Evolutionary conservation across 1,140 invertebrate species (phyloP), one percentile per base, ranked within the genome.

Genomic region (Drosophila oshimai): DNA sequence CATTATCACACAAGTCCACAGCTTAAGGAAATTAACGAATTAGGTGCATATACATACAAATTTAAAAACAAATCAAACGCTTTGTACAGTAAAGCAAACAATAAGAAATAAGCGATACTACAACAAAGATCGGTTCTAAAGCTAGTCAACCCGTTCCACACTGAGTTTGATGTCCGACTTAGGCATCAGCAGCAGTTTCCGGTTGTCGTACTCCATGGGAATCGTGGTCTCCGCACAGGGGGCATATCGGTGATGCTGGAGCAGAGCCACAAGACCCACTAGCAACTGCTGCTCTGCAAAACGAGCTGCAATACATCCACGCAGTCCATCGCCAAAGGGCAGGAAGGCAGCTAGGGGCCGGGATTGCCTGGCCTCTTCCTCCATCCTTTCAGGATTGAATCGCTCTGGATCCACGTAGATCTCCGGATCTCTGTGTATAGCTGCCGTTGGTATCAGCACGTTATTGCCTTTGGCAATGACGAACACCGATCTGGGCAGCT

Each of bases 311-410:
- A 88, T 55, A 70, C 91, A 91, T n/a, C 75, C 81, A 0, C 90
- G 74, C 10, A 90, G 51, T 0, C 90, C 90, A 7, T 71, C 70
- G 10, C 95, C 95, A 87, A 96, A 96, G 1, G 95, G 93, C 36
- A 96, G 42, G 72, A 91, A 95, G 1, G 92, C 76, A 64, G 92
- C 92, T 0, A 91, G 90, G 22, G 91, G 81, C 18, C 91, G 83
- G n/a, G 88, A 67, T 4, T 68, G 73, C 70, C 90, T 92, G 17
- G 90, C 81, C 36, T 93, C 93, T 2, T 92, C 89, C 7, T 90
- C 80, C 78, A 96, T 96, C 65, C 95, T 90, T 34, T 95, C 93
- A 0, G 95, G 95, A 90, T 95, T 92, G 70, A 95, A 96, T 7
- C 77, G 90, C 4, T 94, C 92, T 4, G 95, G 95, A 67, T 96